phyloP scores from a whole-genome alignment of 2,113 vertebrate species.

The Etheostoma spectabile region DNA sequence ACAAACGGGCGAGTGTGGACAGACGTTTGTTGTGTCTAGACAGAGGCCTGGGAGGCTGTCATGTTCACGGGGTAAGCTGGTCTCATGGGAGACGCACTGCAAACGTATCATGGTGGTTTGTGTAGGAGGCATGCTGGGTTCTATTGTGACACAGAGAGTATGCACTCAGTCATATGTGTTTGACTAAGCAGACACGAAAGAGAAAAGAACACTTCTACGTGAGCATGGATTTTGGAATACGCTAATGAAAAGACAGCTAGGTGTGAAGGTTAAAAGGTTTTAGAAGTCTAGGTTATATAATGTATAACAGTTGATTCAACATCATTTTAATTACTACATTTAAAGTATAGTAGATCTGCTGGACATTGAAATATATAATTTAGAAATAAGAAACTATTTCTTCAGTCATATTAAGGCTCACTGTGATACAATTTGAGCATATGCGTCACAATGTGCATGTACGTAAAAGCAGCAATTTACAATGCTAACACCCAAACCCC shows the following conservation, averaged over 20 bases:
- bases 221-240: neutral
- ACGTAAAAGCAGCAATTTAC: slow-evolving; percentile 32
- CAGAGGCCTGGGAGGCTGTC: slow-evolving; percentile 51
- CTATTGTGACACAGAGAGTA: slow-evolving; percentile 27
- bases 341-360: neutral
- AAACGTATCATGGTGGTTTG: slow-evolving; percentile 64
- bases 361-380: neutral
- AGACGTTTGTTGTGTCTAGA: slow-evolving; percentile 80
- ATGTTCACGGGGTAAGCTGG: slow-evolving; percentile 58
- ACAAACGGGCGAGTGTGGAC: slow-evolving; percentile 68
- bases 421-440: neutral
- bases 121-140: slow-evolving; percentile 45
- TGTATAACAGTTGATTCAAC: neutral
- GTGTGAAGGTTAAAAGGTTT: neutral
- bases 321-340: neutral
- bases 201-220: slow-evolving; percentile 21
- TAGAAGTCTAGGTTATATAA: neutral
- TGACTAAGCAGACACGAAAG: slow-evolving; percentile 1
- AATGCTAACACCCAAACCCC: slow-evolving; percentile 32
- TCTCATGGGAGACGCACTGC: slow-evolving; percentile 56
- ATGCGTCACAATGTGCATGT: slow-evolving; percentile 2
- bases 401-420: slow-evolving; percentile 9
- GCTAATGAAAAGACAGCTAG: neutral
- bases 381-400: slow-evolving; percentile 8
- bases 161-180: slow-evolving; percentile 29